Evolutionary conservation across 2,888 invertebrate genomes (phyloP).

Genomic region (Sarcophaga variegata): DNA sequence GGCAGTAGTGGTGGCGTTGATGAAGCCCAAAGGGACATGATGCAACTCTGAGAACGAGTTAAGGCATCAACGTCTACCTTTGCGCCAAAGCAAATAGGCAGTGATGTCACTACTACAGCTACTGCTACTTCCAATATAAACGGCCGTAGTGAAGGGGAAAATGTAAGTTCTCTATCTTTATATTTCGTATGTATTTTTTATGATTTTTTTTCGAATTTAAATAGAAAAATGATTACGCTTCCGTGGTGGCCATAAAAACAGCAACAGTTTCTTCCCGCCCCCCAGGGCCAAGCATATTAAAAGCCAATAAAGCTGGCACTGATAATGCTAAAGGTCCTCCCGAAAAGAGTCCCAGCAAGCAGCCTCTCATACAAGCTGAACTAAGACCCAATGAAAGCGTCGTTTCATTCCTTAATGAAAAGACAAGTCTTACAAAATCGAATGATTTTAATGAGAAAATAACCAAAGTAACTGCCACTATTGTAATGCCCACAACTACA

Average conservation of each 20-base stretch:
- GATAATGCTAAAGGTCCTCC: constrained; percentile 60
- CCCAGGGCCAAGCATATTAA: constrained; percentile 82
- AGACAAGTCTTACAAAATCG: constrained; percentile 32
- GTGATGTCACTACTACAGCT: constrained; percentile 55
- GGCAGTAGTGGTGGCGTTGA: constrained; percentile 71
- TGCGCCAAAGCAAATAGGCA: constrained; percentile 62
- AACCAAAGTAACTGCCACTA: constrained; percentile 71
- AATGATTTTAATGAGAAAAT: constrained; percentile 61
- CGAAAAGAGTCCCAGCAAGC: constrained; percentile 76
- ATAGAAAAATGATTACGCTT: constrained; percentile 81
- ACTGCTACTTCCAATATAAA: constrained; percentile 54
- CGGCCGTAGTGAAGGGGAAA: constrained; percentile 30
- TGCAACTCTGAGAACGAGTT: constrained; percentile 84
- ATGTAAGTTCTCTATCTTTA: neutral
- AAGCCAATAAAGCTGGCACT: constrained; percentile 73
- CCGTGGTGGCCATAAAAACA: constrained; percentile 75
- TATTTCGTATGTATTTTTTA: neutral
- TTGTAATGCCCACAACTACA: constrained; percentile 53
- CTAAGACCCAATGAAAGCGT: constrained; percentile 73
- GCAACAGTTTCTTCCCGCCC: constrained; percentile 70
- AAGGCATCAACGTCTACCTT: constrained; percentile 77
- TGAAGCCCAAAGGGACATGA: constrained; percentile 71
- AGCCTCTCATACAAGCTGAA: constrained; percentile 75
- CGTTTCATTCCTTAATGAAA: constrained; percentile 73
- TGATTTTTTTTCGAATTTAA: neutral